Evolutionary conservation across 2,113 vertebrate genomes (phyloP).

Genomic region (Lagopus muta): DNA sequence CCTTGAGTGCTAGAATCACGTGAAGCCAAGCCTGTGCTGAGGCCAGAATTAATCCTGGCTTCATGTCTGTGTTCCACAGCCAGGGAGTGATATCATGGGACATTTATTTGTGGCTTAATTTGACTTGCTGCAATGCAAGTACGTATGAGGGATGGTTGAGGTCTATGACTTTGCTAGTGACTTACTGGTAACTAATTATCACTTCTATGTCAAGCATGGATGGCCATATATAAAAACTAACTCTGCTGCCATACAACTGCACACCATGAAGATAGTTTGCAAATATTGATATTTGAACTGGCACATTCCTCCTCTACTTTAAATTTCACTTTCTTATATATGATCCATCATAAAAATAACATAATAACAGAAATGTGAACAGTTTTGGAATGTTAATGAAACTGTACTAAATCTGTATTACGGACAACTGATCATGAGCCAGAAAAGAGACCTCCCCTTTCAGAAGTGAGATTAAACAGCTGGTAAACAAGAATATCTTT

Average conservation of each 20-base stretch:
- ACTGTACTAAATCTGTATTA: not conserved
- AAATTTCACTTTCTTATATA: not conserved
- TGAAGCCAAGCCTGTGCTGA: not conserved
- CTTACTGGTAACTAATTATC: slow-evolving; percentile 5
- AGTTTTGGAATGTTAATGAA: not conserved
- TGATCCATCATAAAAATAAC: not conserved
- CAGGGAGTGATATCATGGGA: slow-evolving; percentile 21
- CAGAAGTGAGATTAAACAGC: not conserved
- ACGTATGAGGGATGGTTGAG: not conserved
- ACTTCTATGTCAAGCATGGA: not conserved
- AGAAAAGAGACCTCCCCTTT: not conserved
- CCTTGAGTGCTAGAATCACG: not conserved
- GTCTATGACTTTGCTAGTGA: not conserved
- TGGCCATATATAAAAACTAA: not conserved
- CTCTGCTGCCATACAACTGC: not conserved
- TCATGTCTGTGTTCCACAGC: not conserved
- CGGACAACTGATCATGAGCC: not conserved
- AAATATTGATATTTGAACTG: not conserved
- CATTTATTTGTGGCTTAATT: not conserved
- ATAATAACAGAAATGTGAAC: not conserved
- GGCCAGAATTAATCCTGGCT: slow-evolving; percentile 24
- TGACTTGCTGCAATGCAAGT: not conserved
- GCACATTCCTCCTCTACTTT: not conserved
- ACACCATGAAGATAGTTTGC: not conserved
- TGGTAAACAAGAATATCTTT: not conserved